Evolutionary conservation across 2,797 vertebrate genomes (phyloP).

Genomic region (Echiichthys vipera): DNA sequence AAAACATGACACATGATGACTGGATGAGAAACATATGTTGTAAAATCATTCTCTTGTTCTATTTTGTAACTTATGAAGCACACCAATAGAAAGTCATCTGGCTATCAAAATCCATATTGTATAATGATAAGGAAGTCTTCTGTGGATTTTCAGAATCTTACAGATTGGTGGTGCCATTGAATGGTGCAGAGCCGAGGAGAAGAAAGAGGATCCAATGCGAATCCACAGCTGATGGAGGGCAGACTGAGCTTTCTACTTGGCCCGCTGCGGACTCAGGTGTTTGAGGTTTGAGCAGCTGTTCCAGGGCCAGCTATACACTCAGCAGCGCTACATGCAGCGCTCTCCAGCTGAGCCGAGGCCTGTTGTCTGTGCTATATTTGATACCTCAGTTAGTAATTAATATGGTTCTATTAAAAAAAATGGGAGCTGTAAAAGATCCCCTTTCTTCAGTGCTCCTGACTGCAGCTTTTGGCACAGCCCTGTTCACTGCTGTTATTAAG

Average conservation of each 20-base stretch:
- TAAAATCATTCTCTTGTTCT: neutral
- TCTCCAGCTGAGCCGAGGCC: conserved; percentile 77
- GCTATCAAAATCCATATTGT: neutral
- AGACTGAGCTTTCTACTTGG: conserved; percentile 44
- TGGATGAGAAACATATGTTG: neutral
- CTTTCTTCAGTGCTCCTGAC: conserved; percentile 65
- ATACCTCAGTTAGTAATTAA: conserved; percentile 84
- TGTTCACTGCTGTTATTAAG: conserved; percentile 67
- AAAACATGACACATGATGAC: neutral
- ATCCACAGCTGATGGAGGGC: conserved; percentile 52
- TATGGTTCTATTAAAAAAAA: conserved; percentile 85
- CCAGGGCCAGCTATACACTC: conserved; percentile 52
- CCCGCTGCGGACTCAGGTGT: conserved; percentile 69
- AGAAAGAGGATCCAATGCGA: conserved; percentile 24
- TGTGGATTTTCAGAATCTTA: neutral
- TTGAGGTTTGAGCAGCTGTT: conserved; percentile 76
- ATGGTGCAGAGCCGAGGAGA: conserved; percentile 27
- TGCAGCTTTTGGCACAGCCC: conserved; percentile 51
- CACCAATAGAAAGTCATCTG: neutral
- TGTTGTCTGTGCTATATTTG: conserved; percentile 83
- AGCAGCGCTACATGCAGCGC: conserved; percentile 36
- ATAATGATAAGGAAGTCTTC: no score
- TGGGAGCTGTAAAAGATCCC: conserved; percentile 71
- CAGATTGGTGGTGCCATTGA: conserved; percentile 26
- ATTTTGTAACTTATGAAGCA: neutral